Percentiles rank a stretch among this genome's conserved stretches.
Conservation (phyloP, 2,888 invertebrate species). For the Carcina quercana region DNA sequence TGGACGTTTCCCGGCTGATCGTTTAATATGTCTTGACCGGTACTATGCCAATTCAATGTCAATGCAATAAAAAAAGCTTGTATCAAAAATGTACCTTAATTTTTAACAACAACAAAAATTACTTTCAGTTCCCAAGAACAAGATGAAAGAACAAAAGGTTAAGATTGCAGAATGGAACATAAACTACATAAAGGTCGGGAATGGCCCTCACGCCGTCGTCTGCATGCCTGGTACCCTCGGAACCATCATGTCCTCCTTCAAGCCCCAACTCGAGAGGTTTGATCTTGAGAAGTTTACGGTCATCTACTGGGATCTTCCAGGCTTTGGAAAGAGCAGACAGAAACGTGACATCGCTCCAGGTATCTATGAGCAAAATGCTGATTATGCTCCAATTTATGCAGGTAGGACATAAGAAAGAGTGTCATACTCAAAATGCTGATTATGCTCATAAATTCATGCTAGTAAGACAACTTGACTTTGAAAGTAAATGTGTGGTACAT, state of each 20-base stretch:
- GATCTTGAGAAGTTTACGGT: conserved; percentile 76
- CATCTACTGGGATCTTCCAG: conserved; percentile 89
- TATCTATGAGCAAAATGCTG: conserved; percentile 85
- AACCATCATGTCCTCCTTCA: conserved; percentile 88
- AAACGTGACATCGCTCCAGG: conserved; percentile 79
- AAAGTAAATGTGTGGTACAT: too few relatives aligned
- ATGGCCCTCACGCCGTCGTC: conserved; percentile 76
- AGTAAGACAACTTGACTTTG: too few relatives aligned
- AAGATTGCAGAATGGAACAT: conserved; percentile 1
- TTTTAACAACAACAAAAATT: too few relatives aligned
- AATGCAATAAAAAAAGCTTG: too few relatives aligned
- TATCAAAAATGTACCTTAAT: too few relatives aligned
- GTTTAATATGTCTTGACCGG: too few relatives aligned
- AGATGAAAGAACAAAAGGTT: conserved; percentile 76
- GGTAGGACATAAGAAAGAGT: too few relatives aligned
- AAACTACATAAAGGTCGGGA: conserved; percentile 58
- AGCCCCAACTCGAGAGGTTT: conserved; percentile 81
- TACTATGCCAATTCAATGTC: too few relatives aligned
- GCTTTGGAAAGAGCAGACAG: conserved; percentile 89
- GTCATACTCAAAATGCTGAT: too few relatives aligned
- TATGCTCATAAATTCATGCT: too few relatives aligned
- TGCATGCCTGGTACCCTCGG: conserved; percentile 89
- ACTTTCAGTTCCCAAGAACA: too few relatives aligned
- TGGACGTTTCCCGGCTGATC: too few relatives aligned
- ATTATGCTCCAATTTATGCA: conserved; percentile 82